Percentiles rank a stretch among this genome's conserved stretches.
Evolutionary conservation across 2,888 invertebrate genomes (phyloP).

Genomic region (Ligdia adustata): DNA sequence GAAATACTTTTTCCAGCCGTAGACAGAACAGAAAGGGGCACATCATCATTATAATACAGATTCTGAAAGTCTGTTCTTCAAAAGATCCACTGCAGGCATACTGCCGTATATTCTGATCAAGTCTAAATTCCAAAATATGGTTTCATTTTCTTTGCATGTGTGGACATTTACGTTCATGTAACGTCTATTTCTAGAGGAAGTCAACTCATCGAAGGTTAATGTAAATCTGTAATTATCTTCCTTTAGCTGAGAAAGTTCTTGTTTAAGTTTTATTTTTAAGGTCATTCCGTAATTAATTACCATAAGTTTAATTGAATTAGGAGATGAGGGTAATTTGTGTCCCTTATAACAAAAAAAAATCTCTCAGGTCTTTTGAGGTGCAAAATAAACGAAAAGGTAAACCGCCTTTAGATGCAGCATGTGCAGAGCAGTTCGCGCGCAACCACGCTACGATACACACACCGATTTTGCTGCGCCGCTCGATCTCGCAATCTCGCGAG

Average conservation of each 20-base stretch:
- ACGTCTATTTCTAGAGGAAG: background rate
- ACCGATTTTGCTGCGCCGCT: too few species aligned
- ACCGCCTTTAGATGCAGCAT: background rate
- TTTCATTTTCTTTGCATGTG: background rate
- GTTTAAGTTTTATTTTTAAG: background rate
- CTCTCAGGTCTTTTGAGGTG: background rate
- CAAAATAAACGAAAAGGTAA: background rate
- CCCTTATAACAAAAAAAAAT: background rate
- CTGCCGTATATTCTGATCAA: background rate
- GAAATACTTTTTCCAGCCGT: too few species aligned
- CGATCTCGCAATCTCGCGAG: too few species aligned
- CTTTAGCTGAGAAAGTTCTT: background rate
- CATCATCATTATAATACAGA: too few species aligned
- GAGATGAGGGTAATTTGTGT: too few species aligned
- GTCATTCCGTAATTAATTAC: background rate
- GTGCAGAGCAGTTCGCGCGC: too few species aligned
- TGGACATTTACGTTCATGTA: background rate
- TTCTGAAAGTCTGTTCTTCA: background rate
- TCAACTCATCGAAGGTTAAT: background rate
- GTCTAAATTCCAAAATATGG: background rate
- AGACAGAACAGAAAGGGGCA: too few species aligned
- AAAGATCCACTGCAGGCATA: background rate
- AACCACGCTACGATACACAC: too few species aligned
- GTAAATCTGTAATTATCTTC: background rate
- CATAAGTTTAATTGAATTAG: too few species aligned